Conservation (phyloP, 2,113 vertebrate species). For the Microtus richardsoni region DNA sequence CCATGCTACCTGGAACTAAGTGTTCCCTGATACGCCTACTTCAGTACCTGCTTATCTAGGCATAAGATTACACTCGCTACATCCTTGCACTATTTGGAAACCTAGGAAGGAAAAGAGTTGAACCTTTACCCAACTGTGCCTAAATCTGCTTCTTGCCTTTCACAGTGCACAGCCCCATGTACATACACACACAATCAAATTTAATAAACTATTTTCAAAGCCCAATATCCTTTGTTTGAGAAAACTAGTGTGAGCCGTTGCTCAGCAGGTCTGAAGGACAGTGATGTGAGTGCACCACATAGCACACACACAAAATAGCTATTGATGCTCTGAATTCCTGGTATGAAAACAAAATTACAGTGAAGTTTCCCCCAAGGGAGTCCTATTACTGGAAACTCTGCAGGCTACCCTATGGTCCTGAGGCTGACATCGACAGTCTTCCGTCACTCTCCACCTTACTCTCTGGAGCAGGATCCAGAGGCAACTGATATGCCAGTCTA, state of each 20-base stretch:
- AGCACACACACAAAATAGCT: background rate
- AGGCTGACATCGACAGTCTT: no score
- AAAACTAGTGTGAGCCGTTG: background rate
- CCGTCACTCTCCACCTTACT: background rate
- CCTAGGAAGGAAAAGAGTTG: background rate
- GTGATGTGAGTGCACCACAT: background rate
- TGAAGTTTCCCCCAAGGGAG: background rate
- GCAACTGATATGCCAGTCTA: no score
- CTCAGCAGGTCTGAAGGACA: background rate
- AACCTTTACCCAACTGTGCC: background rate
- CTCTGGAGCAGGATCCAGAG: background rate
- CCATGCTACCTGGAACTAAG: background rate
- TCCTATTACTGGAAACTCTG: background rate
- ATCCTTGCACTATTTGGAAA: background rate
- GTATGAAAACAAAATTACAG: background rate
- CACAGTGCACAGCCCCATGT: background rate
- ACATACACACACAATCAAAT: background rate
- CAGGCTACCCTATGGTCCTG: background rate
- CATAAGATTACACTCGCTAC: no score
- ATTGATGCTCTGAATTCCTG: background rate
- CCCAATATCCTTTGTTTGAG: background rate
- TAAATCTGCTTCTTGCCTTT: slow-evolving; percentile 5
- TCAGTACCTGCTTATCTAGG: no score
- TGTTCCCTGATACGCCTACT: background rate
- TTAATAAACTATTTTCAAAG: slow-evolving; percentile 22